Conservation (phyloP, 2,113 vertebrate genomes). For the Sebastes schlegelii region DNA sequence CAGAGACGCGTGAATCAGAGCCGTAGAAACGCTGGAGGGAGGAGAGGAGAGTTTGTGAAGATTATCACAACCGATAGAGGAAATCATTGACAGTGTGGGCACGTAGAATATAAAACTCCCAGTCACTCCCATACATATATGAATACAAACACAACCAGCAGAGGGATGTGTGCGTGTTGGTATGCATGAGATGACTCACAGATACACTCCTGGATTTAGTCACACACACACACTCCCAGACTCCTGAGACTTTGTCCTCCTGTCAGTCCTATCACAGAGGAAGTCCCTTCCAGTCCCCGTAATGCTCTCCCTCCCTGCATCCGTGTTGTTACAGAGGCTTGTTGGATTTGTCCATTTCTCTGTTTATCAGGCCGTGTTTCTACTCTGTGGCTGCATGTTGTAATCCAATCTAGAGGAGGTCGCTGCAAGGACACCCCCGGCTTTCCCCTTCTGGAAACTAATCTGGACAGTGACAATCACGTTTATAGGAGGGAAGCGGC, state of each 20-base stretch:
- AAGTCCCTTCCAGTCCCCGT: constrained; percentile 35
- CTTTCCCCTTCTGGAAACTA: constrained; percentile 20
- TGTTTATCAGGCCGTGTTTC: constrained; percentile 19
- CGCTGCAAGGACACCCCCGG: constrained; percentile 41
- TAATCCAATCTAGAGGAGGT: constrained; percentile 45
- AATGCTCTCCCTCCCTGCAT: constrained; percentile 8
- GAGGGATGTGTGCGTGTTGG: constrained; percentile 8
- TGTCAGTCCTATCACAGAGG: constrained; percentile 15
- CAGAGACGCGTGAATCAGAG: constrained; percentile 49
- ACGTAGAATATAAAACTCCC: constrained; percentile 54
- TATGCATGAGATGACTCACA: constrained; percentile 46
- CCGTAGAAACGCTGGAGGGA: constrained; percentile 21
- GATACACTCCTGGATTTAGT: constrained; percentile 48
- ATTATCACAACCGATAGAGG: constrained; percentile 49
- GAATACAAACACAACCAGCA: constrained; percentile 20
- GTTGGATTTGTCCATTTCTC: constrained; percentile 34
- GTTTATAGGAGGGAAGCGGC: constrained; percentile 23
- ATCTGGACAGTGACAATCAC: constrained; percentile 35
- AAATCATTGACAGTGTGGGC: constrained; percentile 55
- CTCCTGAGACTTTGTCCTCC: constrained; percentile 31
- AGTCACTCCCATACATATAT: constrained; percentile 37
- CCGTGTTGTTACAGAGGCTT: constrained; percentile 4
- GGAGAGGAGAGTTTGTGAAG: constrained; percentile 34
- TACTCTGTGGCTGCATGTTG: constrained; percentile 22
- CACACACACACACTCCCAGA: background rate